A percentile compares a stretch with the other conserved stretches of the same genome.
phyloP scores from a whole-genome alignment of 2,113 vertebrate genomes.

The Hippocampus zosterae region DNA sequence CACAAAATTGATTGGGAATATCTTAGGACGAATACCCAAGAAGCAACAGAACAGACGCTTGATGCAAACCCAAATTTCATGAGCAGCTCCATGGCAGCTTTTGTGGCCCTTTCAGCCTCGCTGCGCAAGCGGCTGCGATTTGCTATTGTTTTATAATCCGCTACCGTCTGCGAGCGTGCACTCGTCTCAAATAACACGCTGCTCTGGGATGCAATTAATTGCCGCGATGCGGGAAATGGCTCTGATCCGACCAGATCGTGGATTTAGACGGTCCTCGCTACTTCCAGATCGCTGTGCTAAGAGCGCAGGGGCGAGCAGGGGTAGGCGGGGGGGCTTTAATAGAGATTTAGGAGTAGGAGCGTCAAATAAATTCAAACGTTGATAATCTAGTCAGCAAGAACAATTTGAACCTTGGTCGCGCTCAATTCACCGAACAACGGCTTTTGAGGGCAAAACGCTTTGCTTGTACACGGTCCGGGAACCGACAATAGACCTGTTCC shows the following conservation, averaged over 20 bases:
- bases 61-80: background rate
- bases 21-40: background rate
- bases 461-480: constrained; percentile 64
- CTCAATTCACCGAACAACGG: constrained; percentile 64
- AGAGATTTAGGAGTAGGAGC: constrained; percentile 79
- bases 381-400: constrained; percentile 84
- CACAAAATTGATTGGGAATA: no score
- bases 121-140: constrained; percentile 45
- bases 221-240: constrained; percentile 68
- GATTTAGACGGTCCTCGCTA: constrained; percentile 67
- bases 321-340: constrained; percentile 68
- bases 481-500: no score
- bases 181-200: constrained; percentile 65
- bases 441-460: constrained; percentile 83
- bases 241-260: constrained; percentile 71
- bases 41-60: constrained; percentile 6
- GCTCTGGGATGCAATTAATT: constrained; percentile 76
- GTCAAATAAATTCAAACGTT: constrained; percentile 74
- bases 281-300: constrained; percentile 71
- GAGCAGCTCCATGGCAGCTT: background rate
- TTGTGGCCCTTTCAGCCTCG: constrained; percentile 33
- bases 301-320: constrained; percentile 28
- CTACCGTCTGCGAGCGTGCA: constrained; percentile 54
- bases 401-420: constrained; percentile 79
- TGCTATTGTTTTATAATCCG: constrained; percentile 60